Conservation (phyloP, 2,797 vertebrate species). For the Sciurus carolinensis region DNA sequence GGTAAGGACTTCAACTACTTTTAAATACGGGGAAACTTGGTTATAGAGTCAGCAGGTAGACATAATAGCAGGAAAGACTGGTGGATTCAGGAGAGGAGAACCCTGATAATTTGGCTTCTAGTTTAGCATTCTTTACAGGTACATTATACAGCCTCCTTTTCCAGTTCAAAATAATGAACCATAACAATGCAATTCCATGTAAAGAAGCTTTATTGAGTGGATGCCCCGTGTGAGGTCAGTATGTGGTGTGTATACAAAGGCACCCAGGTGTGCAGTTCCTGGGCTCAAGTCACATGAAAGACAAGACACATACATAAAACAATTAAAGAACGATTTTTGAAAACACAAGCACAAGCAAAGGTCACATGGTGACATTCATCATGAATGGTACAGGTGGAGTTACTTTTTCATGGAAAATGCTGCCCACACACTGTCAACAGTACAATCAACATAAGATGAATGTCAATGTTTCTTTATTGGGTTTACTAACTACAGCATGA, state of each 20-base stretch:
- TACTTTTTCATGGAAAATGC: background rate
- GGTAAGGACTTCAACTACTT: slow-evolving; percentile 8
- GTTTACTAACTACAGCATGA: background rate
- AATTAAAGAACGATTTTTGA: background rate
- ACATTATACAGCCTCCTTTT: background rate
- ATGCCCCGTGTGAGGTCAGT: no score
- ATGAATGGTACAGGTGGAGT: background rate
- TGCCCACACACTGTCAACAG: background rate
- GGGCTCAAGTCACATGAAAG: background rate
- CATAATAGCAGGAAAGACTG: background rate
- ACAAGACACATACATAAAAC: background rate
- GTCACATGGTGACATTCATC: background rate
- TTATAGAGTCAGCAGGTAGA: background rate
- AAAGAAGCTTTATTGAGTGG: background rate
- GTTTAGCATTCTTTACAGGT: background rate
- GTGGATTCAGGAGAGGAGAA: background rate
- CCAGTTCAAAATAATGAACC: slow-evolving; percentile 7
- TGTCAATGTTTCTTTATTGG: background rate
- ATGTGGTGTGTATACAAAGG: background rate
- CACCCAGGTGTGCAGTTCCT: background rate
- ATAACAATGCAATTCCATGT: background rate
- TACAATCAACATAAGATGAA: background rate
- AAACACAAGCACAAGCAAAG: background rate
- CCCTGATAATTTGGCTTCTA: background rate
- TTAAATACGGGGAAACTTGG: background rate